These are phyloP conservation scores for Eupithecia inturbata DNA, from an alignment of 2,888 invertebrate species.

Conservation along the genomic window DNA sequence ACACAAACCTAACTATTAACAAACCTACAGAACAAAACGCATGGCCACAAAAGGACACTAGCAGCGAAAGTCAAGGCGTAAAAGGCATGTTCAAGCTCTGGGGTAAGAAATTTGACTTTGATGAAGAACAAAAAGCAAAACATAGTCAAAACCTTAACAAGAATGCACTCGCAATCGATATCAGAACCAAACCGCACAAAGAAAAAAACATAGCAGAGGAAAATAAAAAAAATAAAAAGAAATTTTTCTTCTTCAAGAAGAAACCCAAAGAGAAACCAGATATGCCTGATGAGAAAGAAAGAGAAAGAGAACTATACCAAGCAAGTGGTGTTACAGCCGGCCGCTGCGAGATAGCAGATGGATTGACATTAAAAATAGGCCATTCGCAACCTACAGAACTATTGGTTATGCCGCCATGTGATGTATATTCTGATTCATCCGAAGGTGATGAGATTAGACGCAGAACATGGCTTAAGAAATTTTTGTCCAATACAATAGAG, in stretches of 20 bases:
- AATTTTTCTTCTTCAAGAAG: constrained; percentile 70
- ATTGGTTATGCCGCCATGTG: constrained; percentile 14
- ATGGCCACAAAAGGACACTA: constrained; percentile 49
- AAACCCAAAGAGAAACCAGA: constrained; percentile 47
- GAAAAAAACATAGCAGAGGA: constrained; percentile 29
- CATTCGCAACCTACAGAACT: constrained; percentile 40
- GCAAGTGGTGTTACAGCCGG: constrained; percentile 67
- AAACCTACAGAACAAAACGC: constrained; percentile 46
- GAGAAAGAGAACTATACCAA: constrained; percentile 51
- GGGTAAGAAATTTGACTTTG: constrained; percentile 70
- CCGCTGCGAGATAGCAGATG: constrained; percentile 69
- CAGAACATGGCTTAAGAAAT: constrained; percentile 65
- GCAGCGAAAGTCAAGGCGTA: constrained; percentile 60
- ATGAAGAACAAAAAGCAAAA: constrained; percentile 53
- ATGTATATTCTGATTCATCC: constrained; percentile 27
- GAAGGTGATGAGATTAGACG: constrained; percentile 53
- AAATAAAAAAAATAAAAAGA: constrained; percentile 57
- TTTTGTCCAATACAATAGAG: constrained; percentile 57
- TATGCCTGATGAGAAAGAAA: constrained; percentile 39
- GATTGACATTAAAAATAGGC: constrained; percentile 60
- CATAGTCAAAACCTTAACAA: constrained; percentile 30
- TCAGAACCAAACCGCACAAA: constrained; percentile 40
- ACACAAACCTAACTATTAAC: constrained; percentile 37
- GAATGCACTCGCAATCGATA: constrained; percentile 38
- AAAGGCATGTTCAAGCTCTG: constrained; percentile 73